These are phyloP conservation scores for Echinarachnius parma DNA, from an alignment of 53 echinoderm and acorn worm species.

Conservation along the genomic window DNA sequence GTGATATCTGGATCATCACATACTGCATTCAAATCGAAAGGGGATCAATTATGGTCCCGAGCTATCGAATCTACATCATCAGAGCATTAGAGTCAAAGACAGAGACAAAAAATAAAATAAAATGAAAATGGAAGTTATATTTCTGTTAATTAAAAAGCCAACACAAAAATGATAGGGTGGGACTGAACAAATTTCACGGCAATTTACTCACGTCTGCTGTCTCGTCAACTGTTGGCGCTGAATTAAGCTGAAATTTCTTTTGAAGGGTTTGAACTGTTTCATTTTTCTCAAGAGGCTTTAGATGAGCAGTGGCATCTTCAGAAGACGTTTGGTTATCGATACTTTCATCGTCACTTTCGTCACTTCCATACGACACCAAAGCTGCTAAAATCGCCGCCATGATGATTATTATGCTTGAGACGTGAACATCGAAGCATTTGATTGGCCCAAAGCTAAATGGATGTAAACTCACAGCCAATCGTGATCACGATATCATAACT, in stretches of 20 bases:
- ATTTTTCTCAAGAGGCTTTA: conserved; percentile 68
- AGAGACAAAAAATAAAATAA: background rate
- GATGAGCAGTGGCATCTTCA: conserved; percentile 69
- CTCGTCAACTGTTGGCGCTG: conserved; percentile 80
- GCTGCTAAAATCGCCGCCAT: conserved; percentile 79
- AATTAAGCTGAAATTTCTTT: conserved; percentile 65
- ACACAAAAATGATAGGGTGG: background rate
- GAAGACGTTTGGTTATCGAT: conserved; percentile 38
- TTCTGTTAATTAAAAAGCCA: background rate
- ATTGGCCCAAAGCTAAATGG: too few species aligned
- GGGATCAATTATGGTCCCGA: too few species aligned
- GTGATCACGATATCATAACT: too few species aligned
- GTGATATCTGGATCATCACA: too few species aligned
- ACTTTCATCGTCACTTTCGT: conserved; percentile 54
- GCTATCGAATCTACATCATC: too few species aligned
- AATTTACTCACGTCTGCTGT: conserved; percentile 37
- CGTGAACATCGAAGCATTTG: too few species aligned
- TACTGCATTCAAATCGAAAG: too few species aligned
- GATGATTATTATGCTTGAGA: too few species aligned
- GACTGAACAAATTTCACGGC: too few species aligned
- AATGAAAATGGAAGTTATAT: background rate
- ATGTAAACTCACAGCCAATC: too few species aligned
- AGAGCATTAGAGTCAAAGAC: background rate
- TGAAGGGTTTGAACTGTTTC: conserved; percentile 63
- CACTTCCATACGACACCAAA: conserved; percentile 58